Base-by-base conservation (phyloP, 2,797 vertebrate genomes). In the Hemibagrus guttatus region DNA sequence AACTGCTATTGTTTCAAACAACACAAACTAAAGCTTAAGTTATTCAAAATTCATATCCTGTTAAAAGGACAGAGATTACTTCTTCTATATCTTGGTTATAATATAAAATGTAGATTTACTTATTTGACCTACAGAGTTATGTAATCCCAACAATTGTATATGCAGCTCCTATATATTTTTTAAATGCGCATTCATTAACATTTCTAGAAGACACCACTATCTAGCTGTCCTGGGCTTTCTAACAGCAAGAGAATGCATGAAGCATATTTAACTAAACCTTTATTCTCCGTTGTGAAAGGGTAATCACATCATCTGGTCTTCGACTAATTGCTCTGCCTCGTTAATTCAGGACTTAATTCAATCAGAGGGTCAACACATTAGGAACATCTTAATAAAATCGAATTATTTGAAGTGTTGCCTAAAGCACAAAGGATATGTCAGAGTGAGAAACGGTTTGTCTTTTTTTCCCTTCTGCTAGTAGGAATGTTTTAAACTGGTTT, bases 401-500 rank as follows among this genome's bases (percentile, higher is more conserved):
- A 68, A 83, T 63, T 82, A 61, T 76, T 64, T n/a, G 52, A 28
- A 85, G 42, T 58, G 81, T 56, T 79, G 74, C 75, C 87, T 85
- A 17, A 80, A 66, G 82, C 46, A 54, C 46, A 66, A 46, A 46
- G 21, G 46, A 59, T 74, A 26, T 76, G 63, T 58, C 39, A 0
- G 8, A 63, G 19, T 26, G 66, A 64, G 52, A 46, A 64, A 52
- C 56, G 14, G 63, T 84, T 54, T 31, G 9, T 66, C 9, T n/a
- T n/a, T 81, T n/a, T 84, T 68, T n/a, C 91, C 59, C 49, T 72
- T 0, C 52, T 31, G 87, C 85, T 91, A 90, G 80, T 39, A 16
- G 84, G 84, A 86, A 90, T 92, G 90, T 87, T 90, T 84, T 39
- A 69, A 85, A 88, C 91, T 89, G 1, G 91, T 92, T 88, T 87